Evolutionary conservation across 2,888 invertebrate genomes (phyloP).

Genomic region (Platycnemis pennipes): DNA sequence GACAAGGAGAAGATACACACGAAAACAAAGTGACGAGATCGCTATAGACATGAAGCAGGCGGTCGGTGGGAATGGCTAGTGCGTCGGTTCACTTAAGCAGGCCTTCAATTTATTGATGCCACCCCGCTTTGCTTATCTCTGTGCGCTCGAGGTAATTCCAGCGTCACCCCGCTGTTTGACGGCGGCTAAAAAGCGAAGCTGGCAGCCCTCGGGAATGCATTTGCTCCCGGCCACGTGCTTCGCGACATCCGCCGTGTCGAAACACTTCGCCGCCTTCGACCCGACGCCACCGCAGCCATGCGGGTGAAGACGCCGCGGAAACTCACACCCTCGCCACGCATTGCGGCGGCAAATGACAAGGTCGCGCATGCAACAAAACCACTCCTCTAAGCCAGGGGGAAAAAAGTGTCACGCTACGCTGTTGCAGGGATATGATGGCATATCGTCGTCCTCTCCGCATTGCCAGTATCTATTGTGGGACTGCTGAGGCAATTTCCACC

Average conservation of each 20-base stretch:
- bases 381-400: not conserved
- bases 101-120: not conserved
- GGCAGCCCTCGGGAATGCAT: not conserved
- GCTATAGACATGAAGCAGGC: no score
- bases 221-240: not conserved
- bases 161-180: no score
- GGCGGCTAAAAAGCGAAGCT: not conserved
- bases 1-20: no score
- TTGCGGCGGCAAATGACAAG: not conserved
- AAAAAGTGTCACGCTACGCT: no score
- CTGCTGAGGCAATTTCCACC: not conserved
- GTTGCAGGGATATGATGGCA: not conserved
- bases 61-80: no score
- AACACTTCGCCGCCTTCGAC: not conserved
- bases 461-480: not conserved
- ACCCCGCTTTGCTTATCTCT: not conserved
- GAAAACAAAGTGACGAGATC: no score
- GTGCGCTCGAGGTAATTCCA: not conserved
- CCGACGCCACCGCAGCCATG: not conserved
- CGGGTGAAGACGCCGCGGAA: not conserved
- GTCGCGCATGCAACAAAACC: not conserved
- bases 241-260: not conserved
- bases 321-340: not conserved
- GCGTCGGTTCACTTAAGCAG: not conserved
- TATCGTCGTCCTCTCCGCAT: not conserved